phyloP scores from a whole-genome alignment of 2,113 vertebrate species.

The Sphaerodactylus townsendi region DNA sequence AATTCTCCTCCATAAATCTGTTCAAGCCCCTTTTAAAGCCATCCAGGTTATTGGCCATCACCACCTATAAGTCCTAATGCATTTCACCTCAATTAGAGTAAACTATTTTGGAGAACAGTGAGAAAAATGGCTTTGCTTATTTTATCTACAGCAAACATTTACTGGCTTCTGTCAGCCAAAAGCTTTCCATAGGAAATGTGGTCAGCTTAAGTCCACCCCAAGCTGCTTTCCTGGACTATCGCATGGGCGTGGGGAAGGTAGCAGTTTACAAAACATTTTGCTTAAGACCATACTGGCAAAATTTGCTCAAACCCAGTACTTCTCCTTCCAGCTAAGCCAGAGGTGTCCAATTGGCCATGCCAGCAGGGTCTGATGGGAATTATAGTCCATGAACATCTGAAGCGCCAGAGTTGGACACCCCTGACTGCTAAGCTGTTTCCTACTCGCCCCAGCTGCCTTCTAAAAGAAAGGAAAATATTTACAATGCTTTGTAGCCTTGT shows the following conservation, averaged over 20 bases:
- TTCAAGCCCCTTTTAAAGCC: no score
- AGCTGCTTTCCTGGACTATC: neutral
- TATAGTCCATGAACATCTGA: no score
- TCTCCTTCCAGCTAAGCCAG: neutral
- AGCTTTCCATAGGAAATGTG: neutral
- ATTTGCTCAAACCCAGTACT: neutral
- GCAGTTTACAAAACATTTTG: neutral
- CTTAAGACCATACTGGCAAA: neutral
- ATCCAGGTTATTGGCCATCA: no score
- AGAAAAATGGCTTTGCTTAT: neutral
- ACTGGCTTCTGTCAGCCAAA: neutral
- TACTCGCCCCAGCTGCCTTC: no score
- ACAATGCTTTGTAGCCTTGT: neutral
- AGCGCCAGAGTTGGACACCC: no score
- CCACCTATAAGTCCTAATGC: no score
- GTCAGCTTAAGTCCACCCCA: neutral
- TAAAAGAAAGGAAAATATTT: no score
- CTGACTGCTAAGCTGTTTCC: neutral
- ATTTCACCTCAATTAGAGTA: neutral
- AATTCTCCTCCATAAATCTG: no score
- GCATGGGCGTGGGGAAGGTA: neutral
- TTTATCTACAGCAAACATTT: neutral
- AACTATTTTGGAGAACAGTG: neutral
- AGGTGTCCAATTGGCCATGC: no score
- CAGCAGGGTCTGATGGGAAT: no score